Evolutionary conservation across 2,113 vertebrate genomes (phyloP).

Genomic region (Bos taurus): ARS-UCD2.0 NC_037336.1:100813001-100813500

Average conservation of each 20-base stretch:
- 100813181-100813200: neutral
- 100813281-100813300: neutral
- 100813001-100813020: neutral
- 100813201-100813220: neutral
- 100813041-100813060: neutral
- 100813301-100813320: neutral
- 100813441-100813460: neutral
- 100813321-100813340: neutral
- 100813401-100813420: neutral
- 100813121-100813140: neutral
- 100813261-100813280: rapidly evolving
- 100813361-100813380: neutral
- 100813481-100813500: neutral
- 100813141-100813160: neutral
- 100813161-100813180: neutral
- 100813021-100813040: neutral
- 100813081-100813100: neutral
- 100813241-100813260: neutral
- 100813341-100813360: neutral
- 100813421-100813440: neutral
- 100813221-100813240: neutral
- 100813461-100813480: neutral
- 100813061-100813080: neutral
- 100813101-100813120: neutral
- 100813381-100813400: neutral